Evolutionary conservation across 2,113 vertebrate genomes (phyloP), one percentile per base, ranked within the genome.

Genomic region (Castor canadensis): DNA sequence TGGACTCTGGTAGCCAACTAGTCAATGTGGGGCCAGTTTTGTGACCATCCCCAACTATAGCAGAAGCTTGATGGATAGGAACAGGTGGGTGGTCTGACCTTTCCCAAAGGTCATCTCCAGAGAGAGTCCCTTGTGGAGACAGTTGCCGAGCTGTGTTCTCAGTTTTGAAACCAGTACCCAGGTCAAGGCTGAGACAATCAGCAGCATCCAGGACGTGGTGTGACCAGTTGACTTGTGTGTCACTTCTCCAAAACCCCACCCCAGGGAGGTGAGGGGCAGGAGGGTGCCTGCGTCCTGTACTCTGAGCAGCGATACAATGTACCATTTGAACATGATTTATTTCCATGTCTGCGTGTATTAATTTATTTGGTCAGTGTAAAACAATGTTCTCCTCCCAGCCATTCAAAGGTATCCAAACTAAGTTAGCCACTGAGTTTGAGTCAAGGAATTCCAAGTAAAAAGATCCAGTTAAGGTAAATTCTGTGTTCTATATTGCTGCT

Each of bases 401-500:
- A 66, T 76, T 79, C 77, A 45, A 32, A 96, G 75, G 16, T 98
- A 98, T 98, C 96, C 96, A 94, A 97, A 95, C 96, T 95, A 96
- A 98, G 97, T 95, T 98, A 98, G 97, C 97, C 94, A 80, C 88
- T 97, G 96, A 97, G 91, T 98, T 96, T 97, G 97, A 98, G 98
- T 98, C 97, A 97, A 93, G n/a, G n/a, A n/a, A 96, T 94, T 86
- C 75, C 80, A 87, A 76, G 76, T 69, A 26, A 60, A 88, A 94
- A 92, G 79, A 91, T 96, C 96, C 97, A 96, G 98, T 95, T 94
- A 98, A 98, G 97, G 97, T 97, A 97, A 98, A 97, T 98, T 98
- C 96, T 98, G 98, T 97, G 92, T 98, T 98, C 96, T 97, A 73
- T 98, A 88, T 89, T 97, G 96, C 98, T 98, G 97, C 98, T 98